Conservation (phyloP, 2,113 vertebrate species). For the Crotalus horridus region DNA sequence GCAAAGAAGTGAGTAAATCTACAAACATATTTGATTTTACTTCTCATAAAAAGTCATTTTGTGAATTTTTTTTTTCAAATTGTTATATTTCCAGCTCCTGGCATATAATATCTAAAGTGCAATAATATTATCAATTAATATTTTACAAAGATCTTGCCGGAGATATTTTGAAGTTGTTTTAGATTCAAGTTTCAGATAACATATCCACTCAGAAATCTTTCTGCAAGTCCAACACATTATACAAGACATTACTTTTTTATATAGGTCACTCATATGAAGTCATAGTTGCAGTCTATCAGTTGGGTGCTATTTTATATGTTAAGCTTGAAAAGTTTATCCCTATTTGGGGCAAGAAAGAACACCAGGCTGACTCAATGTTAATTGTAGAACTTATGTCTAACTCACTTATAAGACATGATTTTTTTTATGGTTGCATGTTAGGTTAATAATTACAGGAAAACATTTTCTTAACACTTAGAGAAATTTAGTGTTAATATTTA, state of each 20-base stretch:
- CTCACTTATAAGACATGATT: constrained; percentile 23
- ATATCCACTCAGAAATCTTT: background rate
- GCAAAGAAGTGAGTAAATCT: constrained; percentile 47
- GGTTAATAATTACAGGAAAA: constrained; percentile 17
- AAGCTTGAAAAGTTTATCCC: background rate
- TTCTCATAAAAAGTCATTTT: constrained; percentile 19
- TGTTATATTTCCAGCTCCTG: background rate
- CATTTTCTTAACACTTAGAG: background rate
- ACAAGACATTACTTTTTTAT: background rate
- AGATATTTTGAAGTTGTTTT: background rate
- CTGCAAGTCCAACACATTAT: background rate
- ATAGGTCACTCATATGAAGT: background rate
- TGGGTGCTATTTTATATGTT: background rate
- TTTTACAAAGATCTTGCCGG: constrained; percentile 21
- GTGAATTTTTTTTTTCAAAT: constrained; percentile 1
- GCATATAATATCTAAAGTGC: constrained; percentile 18
- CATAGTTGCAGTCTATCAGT: background rate
- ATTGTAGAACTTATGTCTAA: background rate
- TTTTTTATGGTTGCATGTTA: fast-evolving
- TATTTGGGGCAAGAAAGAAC: background rate
- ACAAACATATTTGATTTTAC: constrained; percentile 45
- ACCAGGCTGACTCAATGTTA: background rate
- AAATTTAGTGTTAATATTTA: background rate
- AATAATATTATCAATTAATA: constrained; percentile 35
- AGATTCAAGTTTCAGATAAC: background rate